Evolutionary conservation across 2,888 invertebrate species (phyloP).

Genomic region (Keiferia lycopersicella): DNA sequence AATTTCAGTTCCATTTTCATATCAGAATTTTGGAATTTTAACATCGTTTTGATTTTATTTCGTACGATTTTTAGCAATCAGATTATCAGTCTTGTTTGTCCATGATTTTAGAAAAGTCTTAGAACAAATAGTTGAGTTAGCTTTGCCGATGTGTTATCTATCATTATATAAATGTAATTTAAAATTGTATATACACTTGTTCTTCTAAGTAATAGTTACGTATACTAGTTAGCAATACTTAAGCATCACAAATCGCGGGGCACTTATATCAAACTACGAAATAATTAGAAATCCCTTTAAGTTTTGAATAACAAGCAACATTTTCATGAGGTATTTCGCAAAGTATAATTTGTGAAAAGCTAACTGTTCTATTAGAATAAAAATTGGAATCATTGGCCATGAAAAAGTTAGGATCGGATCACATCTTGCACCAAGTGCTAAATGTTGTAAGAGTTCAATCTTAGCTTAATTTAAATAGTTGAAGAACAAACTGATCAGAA

Average conservation of each 20-base stretch:
- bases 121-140: conserved; percentile 13
- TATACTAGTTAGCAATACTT: conserved; percentile 11
- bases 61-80: too few species aligned
- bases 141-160: conserved; percentile 22
- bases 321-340: not conserved
- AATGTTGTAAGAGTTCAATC: too few species aligned
- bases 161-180: conserved; percentile 24
- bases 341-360: not conserved
- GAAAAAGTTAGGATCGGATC: too few species aligned
- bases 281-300: not conserved
- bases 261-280: conserved; percentile 31
- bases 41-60: too few species aligned
- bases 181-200: conserved; percentile 32
- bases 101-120: conserved; percentile 1
- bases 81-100: not conserved
- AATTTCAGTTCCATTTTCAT: too few species aligned
- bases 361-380: not conserved
- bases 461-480: too few species aligned
- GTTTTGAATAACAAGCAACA: not conserved
- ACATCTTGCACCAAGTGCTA: too few species aligned
- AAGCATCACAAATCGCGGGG: conserved; percentile 23
- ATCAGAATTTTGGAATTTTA: too few species aligned
- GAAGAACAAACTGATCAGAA: too few species aligned
- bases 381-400: not conserved
- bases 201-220: conserved; percentile 15